Evolutionary conservation across 2,113 vertebrate genomes (phyloP), one percentile per base, ranked within the genome.

Genomic region (Pseudonaja textilis): DNA sequence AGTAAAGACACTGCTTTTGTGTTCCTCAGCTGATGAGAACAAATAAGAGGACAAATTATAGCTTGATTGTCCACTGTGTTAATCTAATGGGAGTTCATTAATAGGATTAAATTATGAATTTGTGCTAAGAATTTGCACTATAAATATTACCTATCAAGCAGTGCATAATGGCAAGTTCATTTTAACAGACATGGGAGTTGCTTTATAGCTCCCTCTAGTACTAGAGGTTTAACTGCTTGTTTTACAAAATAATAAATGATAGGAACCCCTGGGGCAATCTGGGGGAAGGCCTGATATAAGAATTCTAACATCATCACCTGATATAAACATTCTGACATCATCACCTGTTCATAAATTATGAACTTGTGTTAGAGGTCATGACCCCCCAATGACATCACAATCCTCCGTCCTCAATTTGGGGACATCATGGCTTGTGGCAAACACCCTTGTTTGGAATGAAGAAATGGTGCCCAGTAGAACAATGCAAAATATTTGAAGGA

Each of bases 11-110:
- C 50, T 81, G n/a, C 25, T 81, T 92, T 45, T 55, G 16, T 11
- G 16, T 3, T 88, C 57, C 88, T 69, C 91, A 56, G 26, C 22
- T 88, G 85, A 22, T 34, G 56, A 54, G 22, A 87, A 61, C 4
- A 87, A 91, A 34, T 23, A 56, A n/a, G 50, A 92, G 59, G 87
- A 69, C 23, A 61, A 64, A 89, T 69, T 47, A 81, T 55, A 92
- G 74, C 26, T 54, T 89, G 34, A n/a, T n/a, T 56, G 87, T 42
- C 61, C 25, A n/a, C 4, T 89, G 12, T 69, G 86, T 74, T 74
- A 89, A 74, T 55, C 16, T 92, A 52, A 74, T 45, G 45, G 5
- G 55, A 25, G 23, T 89, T 89, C 22, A 59, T 54, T 22, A 74
- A 81, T 81, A 39, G 34, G 69, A 81, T 39, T 81, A 81, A 81